Evolutionary conservation across 2,888 invertebrate genomes (phyloP).

Genomic region (Junonia oenone): DNA sequence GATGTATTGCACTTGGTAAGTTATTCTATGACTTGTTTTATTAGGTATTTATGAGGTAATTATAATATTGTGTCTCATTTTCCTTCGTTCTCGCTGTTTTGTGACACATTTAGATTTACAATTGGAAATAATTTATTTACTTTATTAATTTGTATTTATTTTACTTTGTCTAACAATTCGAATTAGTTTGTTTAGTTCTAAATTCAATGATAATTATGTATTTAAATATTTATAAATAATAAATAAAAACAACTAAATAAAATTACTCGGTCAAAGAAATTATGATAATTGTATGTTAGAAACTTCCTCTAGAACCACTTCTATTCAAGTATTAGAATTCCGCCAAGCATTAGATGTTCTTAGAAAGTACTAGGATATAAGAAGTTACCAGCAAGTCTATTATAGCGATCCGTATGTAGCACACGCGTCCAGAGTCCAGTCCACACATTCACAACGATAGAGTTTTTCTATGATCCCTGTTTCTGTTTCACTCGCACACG

Average conservation of each 20-base stretch:
- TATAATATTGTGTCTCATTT: too few species aligned
- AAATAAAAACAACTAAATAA: background rate
- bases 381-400: constrained; percentile 54
- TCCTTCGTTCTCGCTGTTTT: too few species aligned
- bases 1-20: constrained; percentile 33
- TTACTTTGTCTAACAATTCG: background rate
- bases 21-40: too few species aligned
- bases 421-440: constrained; percentile 51
- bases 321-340: constrained; percentile 52
- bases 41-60: too few species aligned
- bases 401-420: constrained; percentile 52
- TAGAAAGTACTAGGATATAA: constrained; percentile 74
- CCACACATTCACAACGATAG: constrained; percentile 43
- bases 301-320: background rate
- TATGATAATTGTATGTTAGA: background rate
- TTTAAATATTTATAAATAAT: too few species aligned
- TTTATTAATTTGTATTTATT: too few species aligned
- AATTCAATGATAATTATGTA: too few species aligned
- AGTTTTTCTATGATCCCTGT: constrained; percentile 63
- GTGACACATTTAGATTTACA: too few species aligned
- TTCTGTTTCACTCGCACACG: constrained; percentile 43
- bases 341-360: constrained; percentile 75
- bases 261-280: background rate
- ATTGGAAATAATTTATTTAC: too few species aligned
- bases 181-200: too few species aligned